phyloP scores from a whole-genome alignment of 2,797 vertebrate genomes.

The Darevskia mixta region DNA sequence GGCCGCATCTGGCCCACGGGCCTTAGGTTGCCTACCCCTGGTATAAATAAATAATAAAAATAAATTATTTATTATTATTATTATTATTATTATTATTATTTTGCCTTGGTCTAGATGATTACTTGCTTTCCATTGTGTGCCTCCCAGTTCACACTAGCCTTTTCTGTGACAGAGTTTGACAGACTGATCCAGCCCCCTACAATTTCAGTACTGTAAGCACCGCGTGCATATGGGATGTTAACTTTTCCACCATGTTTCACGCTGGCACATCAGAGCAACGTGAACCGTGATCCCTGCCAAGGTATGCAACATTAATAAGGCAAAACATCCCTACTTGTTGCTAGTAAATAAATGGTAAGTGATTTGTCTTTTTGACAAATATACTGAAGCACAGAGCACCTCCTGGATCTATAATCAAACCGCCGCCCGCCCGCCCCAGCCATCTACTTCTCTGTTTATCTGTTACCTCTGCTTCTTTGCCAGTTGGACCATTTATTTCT shows the following conservation, averaged over 20 bases:
- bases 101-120: not conserved
- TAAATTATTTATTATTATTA: too few relatives aligned
- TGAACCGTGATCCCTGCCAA: slow-evolving; percentile 45
- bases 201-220: not conserved
- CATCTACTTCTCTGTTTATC: slow-evolving; percentile 24
- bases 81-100: too few relatives aligned
- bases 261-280: slow-evolving; percentile 42
- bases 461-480: slow-evolving; percentile 42
- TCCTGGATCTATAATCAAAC: not conserved
- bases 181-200: not conserved
- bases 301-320: slow-evolving; percentile 37
- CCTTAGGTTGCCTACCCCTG: too few relatives aligned
- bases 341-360: slow-evolving; percentile 46
- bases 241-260: slow-evolving; percentile 10
- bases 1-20: too few relatives aligned
- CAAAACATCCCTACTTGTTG: slow-evolving; percentile 42
- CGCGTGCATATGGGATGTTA: slow-evolving; percentile 47
- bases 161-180: not conserved
- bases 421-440: slow-evolving; percentile 39
- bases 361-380: slow-evolving; percentile 59
- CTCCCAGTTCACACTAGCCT: not conserved
- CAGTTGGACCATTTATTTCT: slow-evolving; percentile 63
- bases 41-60: too few relatives aligned
- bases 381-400: slow-evolving; percentile 19
- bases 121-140: not conserved